phyloP scores from a whole-genome alignment of 1,140 invertebrate species.

The Potamilus streckersoni region DNA sequence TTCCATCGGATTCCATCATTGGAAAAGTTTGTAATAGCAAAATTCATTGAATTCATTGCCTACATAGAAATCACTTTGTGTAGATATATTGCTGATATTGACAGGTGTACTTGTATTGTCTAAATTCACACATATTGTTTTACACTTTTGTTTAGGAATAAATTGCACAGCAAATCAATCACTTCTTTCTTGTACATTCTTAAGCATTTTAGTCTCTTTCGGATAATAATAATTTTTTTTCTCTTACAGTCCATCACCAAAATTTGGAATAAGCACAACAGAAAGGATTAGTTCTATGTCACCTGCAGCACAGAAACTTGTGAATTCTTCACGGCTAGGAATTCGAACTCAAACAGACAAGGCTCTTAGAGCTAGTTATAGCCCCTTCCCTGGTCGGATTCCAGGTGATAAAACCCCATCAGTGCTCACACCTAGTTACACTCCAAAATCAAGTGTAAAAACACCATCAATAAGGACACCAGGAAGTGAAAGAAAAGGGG shows the following conservation, averaged over 20 bases:
- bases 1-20: no score
- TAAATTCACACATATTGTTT: no score
- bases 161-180: no score
- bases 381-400: slow-evolving; percentile 64
- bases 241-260: slow-evolving; percentile 45
- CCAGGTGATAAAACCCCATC: slow-evolving; percentile 46
- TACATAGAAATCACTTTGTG: no score
- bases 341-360: slow-evolving; percentile 68
- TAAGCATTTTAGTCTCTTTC: background rate
- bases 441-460: slow-evolving; percentile 27
- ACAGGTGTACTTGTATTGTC: no score
- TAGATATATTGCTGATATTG: no score
- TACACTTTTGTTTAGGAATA: no score
- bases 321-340: slow-evolving; percentile 72
- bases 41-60: no score
- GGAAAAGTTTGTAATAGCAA: no score
- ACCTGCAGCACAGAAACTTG: slow-evolving; percentile 89
- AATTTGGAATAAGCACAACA: slow-evolving; percentile 35
- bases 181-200: no score
- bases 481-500: slow-evolving; percentile 55
- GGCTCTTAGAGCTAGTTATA: slow-evolving; percentile 72
- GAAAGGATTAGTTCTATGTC: slow-evolving; percentile 91
- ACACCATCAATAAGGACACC: slow-evolving; percentile 63
- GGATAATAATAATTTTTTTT: slow-evolving; percentile 9
- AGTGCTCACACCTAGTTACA: slow-evolving; percentile 38